Percentiles rank a stretch among this genome's conserved stretches.
Evolutionary conservation across 2,797 vertebrate genomes (phyloP).

Genomic region (Paedocypris micromegethes): DNA sequence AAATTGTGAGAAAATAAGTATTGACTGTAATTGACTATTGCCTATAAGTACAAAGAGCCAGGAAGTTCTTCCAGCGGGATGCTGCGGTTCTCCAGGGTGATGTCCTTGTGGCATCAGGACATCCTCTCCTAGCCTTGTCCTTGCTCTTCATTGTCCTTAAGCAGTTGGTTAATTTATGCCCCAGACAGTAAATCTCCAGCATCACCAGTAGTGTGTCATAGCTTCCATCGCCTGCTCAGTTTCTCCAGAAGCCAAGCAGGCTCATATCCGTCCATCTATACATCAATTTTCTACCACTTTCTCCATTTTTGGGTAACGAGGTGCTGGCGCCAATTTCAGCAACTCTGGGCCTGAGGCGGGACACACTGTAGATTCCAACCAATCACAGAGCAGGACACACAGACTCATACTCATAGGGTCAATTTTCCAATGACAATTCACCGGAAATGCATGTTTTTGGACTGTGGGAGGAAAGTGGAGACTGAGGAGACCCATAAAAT

Average conservation of each 20-base stretch:
- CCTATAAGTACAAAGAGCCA: neutral
- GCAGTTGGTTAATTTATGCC: conserved; percentile 27
- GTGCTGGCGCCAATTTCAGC: no score
- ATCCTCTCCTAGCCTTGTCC: conserved; percentile 13
- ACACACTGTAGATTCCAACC: no score
- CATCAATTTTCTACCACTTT: no score
- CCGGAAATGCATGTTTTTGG: no score
- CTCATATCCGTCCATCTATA: neutral
- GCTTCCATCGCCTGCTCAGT: conserved; percentile 18
- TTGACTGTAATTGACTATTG: no score
- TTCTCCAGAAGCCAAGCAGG: neutral
- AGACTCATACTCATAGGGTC: no score
- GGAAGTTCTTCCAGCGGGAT: conserved; percentile 10
- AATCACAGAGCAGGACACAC: no score
- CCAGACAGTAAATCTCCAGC: conserved; percentile 22
- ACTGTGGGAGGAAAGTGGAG: no score
- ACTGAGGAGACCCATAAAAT: no score
- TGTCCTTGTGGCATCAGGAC: conserved; percentile 31
- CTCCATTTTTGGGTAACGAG: no score
- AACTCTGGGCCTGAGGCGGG: no score
- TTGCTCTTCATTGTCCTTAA: conserved; percentile 28
- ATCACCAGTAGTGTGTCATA: conserved; percentile 21
- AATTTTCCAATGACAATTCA: no score
- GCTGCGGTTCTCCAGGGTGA: conserved; percentile 20
- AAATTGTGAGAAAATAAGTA: conserved; percentile 7